A percentile compares a stretch with the other conserved stretches of the same genome.
Evolutionary conservation across 2,888 invertebrate genomes (phyloP).

Genomic region (Drosophila kuntzei): DNA sequence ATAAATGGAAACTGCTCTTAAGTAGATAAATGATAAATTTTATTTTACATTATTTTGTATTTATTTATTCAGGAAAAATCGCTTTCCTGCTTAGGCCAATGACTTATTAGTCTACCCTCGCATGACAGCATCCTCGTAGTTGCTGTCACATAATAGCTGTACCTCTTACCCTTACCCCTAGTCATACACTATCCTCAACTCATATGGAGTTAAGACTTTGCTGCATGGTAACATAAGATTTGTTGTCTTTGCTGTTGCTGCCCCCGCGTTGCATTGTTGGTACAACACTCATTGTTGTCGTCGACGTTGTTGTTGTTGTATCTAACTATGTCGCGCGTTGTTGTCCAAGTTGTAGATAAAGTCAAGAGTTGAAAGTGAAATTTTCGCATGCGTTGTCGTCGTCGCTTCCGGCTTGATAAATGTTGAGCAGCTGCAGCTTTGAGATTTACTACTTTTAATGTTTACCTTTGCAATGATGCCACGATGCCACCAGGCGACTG

Average conservation of each 20-base stretch:
- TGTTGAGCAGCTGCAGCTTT: constrained; percentile 42
- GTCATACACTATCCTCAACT: not conserved
- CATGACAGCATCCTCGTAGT: constrained; percentile 31
- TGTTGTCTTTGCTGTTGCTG: constrained; percentile 26
- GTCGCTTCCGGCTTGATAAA: constrained; percentile 60
- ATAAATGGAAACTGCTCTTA: no score
- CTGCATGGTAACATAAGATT: constrained; percentile 30
- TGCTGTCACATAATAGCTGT: constrained; percentile 21
- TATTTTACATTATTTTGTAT: no score
- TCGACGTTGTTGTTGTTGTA: constrained; percentile 22
- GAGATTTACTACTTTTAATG: constrained; percentile 67
- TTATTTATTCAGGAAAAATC: no score
- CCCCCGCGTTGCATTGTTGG: constrained; percentile 47
- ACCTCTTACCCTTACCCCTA: not conserved
- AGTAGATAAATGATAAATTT: no score
- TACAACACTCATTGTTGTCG: constrained; percentile 32
- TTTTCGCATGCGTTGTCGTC: constrained; percentile 58
- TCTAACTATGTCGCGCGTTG: constrained; percentile 27
- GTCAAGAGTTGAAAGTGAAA: constrained; percentile 69
- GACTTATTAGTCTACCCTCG: not conserved
- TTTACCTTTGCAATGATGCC: constrained; percentile 67
- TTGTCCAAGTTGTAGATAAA: constrained; percentile 47
- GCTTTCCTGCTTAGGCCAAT: not conserved
- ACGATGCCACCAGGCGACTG: constrained; percentile 43
- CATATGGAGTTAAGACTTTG: constrained; percentile 1